These are phyloP conservation scores for Neodiprion virginianus DNA, from an alignment of 1,140 invertebrate species.

Conservation along the genomic window DNA sequence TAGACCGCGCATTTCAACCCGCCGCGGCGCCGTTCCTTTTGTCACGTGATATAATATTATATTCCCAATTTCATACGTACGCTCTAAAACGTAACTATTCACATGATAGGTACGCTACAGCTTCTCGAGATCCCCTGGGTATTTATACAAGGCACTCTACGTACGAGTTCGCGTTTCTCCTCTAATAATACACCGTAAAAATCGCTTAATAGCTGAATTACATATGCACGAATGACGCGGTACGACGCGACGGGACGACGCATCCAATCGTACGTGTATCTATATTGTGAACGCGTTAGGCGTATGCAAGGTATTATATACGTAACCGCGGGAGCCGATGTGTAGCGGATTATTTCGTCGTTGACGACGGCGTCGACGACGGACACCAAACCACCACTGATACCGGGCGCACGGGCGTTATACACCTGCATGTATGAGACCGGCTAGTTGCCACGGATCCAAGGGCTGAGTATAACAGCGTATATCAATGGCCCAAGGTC, in stretches of 20 bases:
- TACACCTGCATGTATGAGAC: background rate
- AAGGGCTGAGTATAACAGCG: background rate
- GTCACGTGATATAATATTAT: background rate
- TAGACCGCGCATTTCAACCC: background rate
- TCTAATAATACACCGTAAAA: too few species aligned
- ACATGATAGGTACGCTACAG: too few species aligned
- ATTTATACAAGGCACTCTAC: too few species aligned
- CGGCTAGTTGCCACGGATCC: background rate
- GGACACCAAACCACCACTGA: background rate
- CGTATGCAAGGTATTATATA: background rate
- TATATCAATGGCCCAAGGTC: conserved; percentile 5
- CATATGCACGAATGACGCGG: too few species aligned
- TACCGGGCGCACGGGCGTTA: background rate
- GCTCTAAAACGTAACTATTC: too few species aligned
- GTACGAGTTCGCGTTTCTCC: too few species aligned
- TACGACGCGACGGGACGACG: background rate
- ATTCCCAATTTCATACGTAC: background rate
- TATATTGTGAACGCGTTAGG: background rate
- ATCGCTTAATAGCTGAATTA: too few species aligned
- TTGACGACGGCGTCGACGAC: background rate
- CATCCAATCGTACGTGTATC: background rate
- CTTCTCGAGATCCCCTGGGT: too few species aligned
- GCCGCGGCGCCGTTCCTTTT: background rate
- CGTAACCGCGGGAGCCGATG: background rate
- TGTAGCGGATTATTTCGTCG: background rate